A percentile compares a stretch with the other conserved stretches of the same genome.
These are phyloP conservation scores for Jaculus jaculus DNA, from an alignment of 2,113 vertebrate genomes.

Conservation along the genomic window DNA sequence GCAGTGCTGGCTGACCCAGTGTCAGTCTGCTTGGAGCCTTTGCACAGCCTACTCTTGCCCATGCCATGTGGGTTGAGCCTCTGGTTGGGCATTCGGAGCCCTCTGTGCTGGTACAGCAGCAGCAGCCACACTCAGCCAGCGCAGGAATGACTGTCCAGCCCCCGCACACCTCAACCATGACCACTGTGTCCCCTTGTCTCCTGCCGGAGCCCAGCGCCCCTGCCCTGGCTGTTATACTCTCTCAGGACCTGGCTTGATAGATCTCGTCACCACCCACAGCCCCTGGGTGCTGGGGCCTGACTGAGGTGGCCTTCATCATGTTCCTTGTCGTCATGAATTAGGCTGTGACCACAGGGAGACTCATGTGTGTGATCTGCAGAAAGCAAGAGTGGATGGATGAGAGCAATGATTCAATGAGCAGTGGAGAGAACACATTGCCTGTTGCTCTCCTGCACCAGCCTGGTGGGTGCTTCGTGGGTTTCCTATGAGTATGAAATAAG, in stretches of 20 bases:
- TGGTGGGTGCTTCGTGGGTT: not conserved
- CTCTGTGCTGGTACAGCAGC: not conserved
- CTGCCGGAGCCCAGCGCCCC: not conserved
- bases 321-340: not conserved
- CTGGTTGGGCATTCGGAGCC: not conserved
- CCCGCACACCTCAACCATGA: not conserved
- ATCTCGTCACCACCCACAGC: not conserved
- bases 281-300: not conserved
- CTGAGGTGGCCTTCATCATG: not conserved
- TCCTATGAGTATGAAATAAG: not conserved
- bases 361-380: not conserved
- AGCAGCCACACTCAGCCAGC: accelerated
- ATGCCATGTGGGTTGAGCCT: not conserved
- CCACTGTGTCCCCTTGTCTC: accelerated
- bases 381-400: not conserved
- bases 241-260: not conserved
- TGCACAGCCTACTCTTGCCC: not conserved
- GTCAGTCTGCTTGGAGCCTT: not conserved
- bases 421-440: not conserved
- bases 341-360: not conserved
- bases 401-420: not conserved
- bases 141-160: not conserved
- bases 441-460: not conserved
- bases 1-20: not conserved
- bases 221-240: not conserved